Evolutionary conservation across 2,113 vertebrate genomes (phyloP).

Genomic region (Aegotheles bennettii): DNA sequence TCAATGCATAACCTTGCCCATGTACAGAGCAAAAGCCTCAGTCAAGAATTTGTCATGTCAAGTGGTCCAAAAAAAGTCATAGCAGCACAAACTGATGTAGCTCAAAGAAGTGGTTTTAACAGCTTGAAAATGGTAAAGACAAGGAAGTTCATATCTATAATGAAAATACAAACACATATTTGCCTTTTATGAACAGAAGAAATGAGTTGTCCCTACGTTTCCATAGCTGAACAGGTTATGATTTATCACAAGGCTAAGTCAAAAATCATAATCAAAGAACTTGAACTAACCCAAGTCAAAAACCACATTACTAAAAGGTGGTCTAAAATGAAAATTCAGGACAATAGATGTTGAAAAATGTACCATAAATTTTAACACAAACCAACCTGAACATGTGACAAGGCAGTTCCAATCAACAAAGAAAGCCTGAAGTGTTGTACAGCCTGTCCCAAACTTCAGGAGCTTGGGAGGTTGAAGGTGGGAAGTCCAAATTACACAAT

Average conservation of each 20-base stretch:
- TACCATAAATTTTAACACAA: not conserved
- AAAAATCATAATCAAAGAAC: not conserved
- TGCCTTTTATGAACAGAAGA: not conserved
- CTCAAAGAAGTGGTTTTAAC: not conserved
- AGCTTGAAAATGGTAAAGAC: not conserved
- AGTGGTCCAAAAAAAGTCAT: not conserved
- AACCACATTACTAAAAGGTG: not conserved
- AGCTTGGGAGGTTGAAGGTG: not conserved
- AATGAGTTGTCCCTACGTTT: not conserved
- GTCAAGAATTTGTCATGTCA: not conserved
- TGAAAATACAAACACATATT: not conserved
- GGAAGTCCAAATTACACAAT: not conserved
- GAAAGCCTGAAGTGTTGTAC: not conserved
- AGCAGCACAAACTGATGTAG: not conserved
- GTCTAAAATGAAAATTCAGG: not conserved
- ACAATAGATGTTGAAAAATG: not conserved
- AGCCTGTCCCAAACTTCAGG: not conserved
- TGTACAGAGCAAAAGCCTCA: not conserved
- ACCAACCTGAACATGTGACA: not conserved
- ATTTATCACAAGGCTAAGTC: not conserved
- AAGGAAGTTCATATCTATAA: not conserved
- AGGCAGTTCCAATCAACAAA: not conserved
- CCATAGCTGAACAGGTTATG: not conserved
- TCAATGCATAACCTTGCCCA: not conserved
- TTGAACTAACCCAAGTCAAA: not conserved